Percentiles rank a stretch among this genome's conserved stretches.
Evolutionary conservation across 2,113 vertebrate genomes (phyloP).

Genomic region (Dasypus novemcinctus): DNA sequence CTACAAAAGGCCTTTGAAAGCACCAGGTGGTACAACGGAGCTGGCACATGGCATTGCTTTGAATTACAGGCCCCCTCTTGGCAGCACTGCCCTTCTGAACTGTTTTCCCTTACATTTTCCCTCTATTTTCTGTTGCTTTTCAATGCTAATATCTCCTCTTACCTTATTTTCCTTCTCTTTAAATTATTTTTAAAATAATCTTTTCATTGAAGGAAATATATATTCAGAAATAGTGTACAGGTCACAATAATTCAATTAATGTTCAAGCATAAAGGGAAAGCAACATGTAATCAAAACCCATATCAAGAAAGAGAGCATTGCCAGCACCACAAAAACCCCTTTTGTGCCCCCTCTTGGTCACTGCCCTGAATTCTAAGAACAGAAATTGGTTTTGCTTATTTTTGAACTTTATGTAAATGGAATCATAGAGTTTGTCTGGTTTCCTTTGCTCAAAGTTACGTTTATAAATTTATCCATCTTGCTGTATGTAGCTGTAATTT

Average conservation of each 20-base stretch:
- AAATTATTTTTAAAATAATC: not conserved
- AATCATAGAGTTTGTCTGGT: not conserved
- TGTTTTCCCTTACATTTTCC: not conserved
- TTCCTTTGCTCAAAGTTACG: not conserved
- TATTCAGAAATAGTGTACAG: not conserved
- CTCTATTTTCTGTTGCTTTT: not conserved
- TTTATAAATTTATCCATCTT: not conserved
- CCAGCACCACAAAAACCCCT: not conserved
- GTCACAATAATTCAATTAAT: not conserved
- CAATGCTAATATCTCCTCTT: not conserved
- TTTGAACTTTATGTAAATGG: not conserved
- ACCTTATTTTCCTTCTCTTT: not conserved
- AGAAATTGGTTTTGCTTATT: not conserved
- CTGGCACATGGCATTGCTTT: too few species aligned
- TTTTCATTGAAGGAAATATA: not conserved
- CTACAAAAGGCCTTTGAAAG: not conserved
- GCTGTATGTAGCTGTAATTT: not conserved
- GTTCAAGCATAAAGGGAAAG: not conserved
- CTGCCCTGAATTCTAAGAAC: not conserved
- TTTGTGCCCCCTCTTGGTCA: not conserved
- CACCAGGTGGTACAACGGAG: not conserved
- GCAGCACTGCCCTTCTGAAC: not conserved
- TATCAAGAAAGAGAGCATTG: not conserved
- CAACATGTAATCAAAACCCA: not conserved
- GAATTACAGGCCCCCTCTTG: rapidly evolving